Evolutionary conservation across 2,113 vertebrate species (phyloP).

Genomic region (Scolopax mira): DNA sequence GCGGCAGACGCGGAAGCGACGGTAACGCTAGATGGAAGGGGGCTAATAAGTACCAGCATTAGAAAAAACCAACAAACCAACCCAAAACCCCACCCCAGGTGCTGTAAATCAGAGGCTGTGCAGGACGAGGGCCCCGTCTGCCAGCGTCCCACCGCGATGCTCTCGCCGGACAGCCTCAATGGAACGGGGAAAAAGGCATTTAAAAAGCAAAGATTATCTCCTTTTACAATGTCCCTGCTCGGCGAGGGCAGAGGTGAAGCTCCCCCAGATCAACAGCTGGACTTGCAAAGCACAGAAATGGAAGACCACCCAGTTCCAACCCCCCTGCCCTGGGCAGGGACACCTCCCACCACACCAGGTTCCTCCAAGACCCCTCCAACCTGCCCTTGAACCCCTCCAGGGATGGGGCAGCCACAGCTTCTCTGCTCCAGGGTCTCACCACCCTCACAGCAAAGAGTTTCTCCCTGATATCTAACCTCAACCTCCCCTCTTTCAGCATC

Average conservation of each 20-base stretch:
- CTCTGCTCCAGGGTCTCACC: not conserved
- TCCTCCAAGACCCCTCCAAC: not conserved
- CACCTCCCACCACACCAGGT: not conserved
- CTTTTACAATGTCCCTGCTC: not conserved
- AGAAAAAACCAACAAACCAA: not conserved
- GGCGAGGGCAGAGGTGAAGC: not conserved
- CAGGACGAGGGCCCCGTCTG: not conserved
- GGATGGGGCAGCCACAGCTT: not conserved
- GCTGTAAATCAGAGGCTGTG: not conserved
- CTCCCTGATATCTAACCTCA: not conserved
- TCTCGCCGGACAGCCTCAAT: rapidly evolving
- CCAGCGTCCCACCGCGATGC: not conserved
- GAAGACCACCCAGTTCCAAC: not conserved
- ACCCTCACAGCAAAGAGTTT: not conserved
- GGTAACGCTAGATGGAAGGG: not conserved
- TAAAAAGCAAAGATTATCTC: not conserved
- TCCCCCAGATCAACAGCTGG: not conserved
- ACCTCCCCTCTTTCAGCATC: not conserved
- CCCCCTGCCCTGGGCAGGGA: not conserved
- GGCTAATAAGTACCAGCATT: not conserved
- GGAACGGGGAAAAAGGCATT: not conserved
- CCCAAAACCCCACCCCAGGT: not conserved
- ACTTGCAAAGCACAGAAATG: not conserved
- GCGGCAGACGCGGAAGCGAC: not conserved
- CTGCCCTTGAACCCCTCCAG: not conserved